Percentiles rank a stretch among this genome's conserved stretches.
phyloP scores from a whole-genome alignment of 2,113 vertebrate genomes.

The rat (Rattus norvegicus) region GRCr8 NC_086020.1:21540001-21540500 shows the following conservation, averaged over 20 bases:
- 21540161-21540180: conserved; percentile 37
- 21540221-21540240: background rate
- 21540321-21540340: background rate
- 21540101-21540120: background rate
- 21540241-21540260: conserved; percentile 47
- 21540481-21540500: background rate
- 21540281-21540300: background rate
- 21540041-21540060: conserved; percentile 6
- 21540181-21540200: conserved; percentile 49
- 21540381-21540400: background rate
- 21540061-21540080: conserved; percentile 32
- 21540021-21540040: background rate
- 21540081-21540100: background rate
- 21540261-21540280: background rate
- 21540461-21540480: background rate
- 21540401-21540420: background rate
- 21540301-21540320: background rate
- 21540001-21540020: background rate
- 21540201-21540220: conserved; percentile 68
- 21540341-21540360: background rate
- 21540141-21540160: conserved; percentile 22
- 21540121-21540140: conserved; percentile 35
- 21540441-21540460: background rate
- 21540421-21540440: background rate
- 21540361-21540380: conserved; percentile 23